phyloP scores from a whole-genome alignment of 2,888 invertebrate genomes.

The Lepetodrilus schrolli region DNA sequence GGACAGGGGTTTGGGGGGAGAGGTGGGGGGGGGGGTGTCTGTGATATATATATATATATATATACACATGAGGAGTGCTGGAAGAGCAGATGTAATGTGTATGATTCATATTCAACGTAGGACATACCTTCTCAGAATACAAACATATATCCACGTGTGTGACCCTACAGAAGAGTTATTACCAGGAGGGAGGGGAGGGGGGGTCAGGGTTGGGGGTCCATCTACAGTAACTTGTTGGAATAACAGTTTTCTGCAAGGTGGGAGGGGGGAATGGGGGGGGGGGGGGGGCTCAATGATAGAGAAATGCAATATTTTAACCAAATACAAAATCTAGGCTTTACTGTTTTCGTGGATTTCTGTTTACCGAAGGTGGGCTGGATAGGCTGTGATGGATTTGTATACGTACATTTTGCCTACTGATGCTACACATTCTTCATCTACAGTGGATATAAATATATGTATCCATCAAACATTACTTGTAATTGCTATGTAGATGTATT shows the following conservation, averaged over 20 bases:
- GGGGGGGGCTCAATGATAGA: not conserved
- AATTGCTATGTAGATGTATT: not conserved
- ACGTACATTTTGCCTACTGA: not conserved
- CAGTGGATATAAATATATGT: not conserved
- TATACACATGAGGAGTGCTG: not conserved
- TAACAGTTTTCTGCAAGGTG: too few relatives aligned
- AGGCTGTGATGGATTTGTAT: not conserved
- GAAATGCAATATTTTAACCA: slow-evolving; percentile 22
- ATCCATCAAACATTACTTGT: not conserved
- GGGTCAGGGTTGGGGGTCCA: too few relatives aligned
- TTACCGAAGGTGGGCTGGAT: not conserved
- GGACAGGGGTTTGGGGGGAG: not conserved
- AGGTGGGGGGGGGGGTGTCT: too few relatives aligned
- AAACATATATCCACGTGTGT: too few relatives aligned
- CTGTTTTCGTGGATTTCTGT: not conserved
- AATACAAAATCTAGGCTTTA: not conserved
- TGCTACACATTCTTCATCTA: not conserved
- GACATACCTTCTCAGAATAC: too few relatives aligned
- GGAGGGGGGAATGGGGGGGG: too few relatives aligned
- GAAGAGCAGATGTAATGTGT: slow-evolving; percentile 3
- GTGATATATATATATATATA: slow-evolving; percentile 17
- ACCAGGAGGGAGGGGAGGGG: too few relatives aligned
- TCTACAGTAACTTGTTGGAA: too few relatives aligned
- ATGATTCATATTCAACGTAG: too few relatives aligned
- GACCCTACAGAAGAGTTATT: too few relatives aligned